Percentiles rank a stretch among this genome's conserved stretches.
Evolutionary conservation across 2,113 vertebrate genomes (phyloP).

Genomic region (Astur gentilis): DNA sequence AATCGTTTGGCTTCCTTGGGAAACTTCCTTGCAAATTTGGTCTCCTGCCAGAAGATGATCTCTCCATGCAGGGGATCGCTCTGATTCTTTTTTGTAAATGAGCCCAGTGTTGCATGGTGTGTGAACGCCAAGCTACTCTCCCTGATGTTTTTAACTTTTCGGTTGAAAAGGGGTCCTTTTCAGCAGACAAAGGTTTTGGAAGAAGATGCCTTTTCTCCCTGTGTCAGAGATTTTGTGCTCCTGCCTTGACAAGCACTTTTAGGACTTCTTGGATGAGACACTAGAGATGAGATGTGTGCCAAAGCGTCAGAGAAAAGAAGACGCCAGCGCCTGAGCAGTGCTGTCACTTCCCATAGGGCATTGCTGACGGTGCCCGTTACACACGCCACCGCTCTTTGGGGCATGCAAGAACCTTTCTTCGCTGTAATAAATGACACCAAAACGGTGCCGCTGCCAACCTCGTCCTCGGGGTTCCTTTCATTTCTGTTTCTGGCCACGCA

Average conservation of each 20-base stretch:
- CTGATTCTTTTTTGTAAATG: background rate
- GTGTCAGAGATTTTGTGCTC: background rate
- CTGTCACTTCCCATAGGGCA: background rate
- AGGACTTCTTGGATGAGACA: background rate
- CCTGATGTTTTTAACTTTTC: background rate
- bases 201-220: background rate
- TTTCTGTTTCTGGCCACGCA: no score
- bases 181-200: background rate
- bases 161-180: background rate
- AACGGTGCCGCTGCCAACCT: background rate
- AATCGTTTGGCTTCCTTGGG: constrained; percentile 31
- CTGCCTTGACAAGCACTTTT: background rate
- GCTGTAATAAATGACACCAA: background rate
- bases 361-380: background rate
- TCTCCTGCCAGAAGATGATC: constrained; percentile 41
- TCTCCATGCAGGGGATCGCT: background rate
- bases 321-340: background rate
- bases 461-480: background rate
- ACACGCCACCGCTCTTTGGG: background rate
- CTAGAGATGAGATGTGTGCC: background rate
- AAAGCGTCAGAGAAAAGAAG: background rate
- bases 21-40: constrained; percentile 28
- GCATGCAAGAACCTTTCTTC: background rate
- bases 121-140: background rate
- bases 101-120: background rate